A percentile compares a stretch with the other conserved stretches of the same genome.
phyloP scores from a whole-genome alignment of 1,140 invertebrate genomes.

The Paraescarpia echinospica region DNA sequence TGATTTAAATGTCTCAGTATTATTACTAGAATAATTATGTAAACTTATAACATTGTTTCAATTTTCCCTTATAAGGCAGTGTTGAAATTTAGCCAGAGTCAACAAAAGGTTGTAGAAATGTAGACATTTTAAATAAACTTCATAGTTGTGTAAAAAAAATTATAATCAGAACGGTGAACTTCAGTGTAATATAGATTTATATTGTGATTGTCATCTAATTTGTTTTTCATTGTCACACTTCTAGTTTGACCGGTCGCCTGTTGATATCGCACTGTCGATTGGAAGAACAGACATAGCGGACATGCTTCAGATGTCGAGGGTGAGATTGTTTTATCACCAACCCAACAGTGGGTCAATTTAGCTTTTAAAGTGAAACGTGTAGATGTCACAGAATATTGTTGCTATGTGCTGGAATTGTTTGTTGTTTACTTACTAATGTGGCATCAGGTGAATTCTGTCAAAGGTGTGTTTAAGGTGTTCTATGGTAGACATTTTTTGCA shows the following conservation, averaged over 20 bases:
- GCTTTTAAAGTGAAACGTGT: background rate
- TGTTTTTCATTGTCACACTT: slow-evolving; percentile 9
- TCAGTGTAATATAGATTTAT: background rate
- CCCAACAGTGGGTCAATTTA: background rate
- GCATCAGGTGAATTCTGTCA: background rate
- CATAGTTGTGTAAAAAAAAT: too few species aligned
- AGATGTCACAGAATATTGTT: background rate
- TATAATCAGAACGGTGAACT: background rate
- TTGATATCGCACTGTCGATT: slow-evolving; percentile 74
- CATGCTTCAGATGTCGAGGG: slow-evolving; percentile 57
- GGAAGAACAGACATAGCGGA: slow-evolving; percentile 67
- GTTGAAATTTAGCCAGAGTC: background rate
- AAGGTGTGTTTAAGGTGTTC: background rate
- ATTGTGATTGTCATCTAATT: background rate
- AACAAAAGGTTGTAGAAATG: too few species aligned
- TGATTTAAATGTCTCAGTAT: background rate
- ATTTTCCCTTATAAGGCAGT: background rate
- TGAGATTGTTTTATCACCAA: background rate
- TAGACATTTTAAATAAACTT: too few species aligned
- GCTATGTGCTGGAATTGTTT: background rate
- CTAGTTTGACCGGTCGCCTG: slow-evolving; percentile 77
- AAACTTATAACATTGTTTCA: background rate
- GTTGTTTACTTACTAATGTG: background rate
- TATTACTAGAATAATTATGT: background rate
- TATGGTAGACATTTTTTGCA: too few species aligned